Evolutionary conservation across 2,113 vertebrate species (phyloP).

Genomic region (Catharus minimus): DNA sequence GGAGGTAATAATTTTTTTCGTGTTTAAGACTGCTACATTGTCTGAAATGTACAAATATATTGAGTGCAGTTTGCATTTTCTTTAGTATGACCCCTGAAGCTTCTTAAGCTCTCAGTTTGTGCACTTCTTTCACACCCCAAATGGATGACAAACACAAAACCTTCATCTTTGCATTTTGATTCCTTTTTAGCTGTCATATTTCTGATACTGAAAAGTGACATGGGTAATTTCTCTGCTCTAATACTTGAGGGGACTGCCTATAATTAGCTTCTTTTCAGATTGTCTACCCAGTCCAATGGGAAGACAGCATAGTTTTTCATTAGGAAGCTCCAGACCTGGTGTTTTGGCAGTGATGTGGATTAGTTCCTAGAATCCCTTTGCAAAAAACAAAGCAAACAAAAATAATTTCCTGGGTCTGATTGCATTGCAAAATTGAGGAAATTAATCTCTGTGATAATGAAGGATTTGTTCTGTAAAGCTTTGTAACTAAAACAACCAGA

Average conservation of each 20-base stretch:
- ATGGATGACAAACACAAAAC: not conserved
- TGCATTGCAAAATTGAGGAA: not conserved
- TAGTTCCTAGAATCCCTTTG: not conserved
- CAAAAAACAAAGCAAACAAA: not conserved
- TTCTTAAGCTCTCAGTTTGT: not conserved
- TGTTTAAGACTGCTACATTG: not conserved
- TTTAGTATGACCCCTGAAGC: not conserved
- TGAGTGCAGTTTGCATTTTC: not conserved
- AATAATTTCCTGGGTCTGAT: not conserved
- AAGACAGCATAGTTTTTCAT: not conserved
- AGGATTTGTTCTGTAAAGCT: not conserved
- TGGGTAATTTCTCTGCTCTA: not conserved
- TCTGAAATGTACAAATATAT: not conserved
- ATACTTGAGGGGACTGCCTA: not conserved
- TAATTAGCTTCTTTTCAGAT: not conserved
- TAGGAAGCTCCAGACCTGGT: not conserved
- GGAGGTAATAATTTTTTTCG: constrained; percentile 80
- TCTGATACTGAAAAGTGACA: not conserved
- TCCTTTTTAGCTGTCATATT: not conserved
- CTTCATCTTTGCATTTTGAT: not conserved
- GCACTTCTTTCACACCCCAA: no score
- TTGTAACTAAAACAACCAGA: not conserved
- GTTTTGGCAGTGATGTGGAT: not conserved
- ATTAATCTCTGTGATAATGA: not conserved
- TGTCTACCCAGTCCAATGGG: not conserved